Percentiles rank a stretch among this genome's conserved stretches.
Conservation (phyloP, 2,888 invertebrate species). For the Synergus umbraculus region DNA sequence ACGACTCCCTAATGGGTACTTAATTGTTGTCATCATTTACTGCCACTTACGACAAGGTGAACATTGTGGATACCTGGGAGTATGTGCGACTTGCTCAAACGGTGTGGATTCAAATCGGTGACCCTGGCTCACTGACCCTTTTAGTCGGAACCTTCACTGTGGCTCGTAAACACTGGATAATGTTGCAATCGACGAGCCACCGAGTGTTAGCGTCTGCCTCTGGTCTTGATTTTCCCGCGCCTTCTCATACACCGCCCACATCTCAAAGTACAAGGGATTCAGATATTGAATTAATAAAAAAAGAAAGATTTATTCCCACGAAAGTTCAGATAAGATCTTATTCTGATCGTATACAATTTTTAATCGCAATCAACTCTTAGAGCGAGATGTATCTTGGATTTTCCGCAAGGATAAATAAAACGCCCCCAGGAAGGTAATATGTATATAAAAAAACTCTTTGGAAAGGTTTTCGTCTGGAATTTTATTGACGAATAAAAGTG, state of each 20-base stretch:
- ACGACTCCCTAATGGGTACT: slow-evolving; percentile 33
- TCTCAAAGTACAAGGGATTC: not conserved
- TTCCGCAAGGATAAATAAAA: not conserved
- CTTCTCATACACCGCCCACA: not conserved
- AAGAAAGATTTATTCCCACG: not conserved
- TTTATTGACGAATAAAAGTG: slow-evolving; percentile 26
- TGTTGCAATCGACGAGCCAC: slow-evolving; percentile 41
- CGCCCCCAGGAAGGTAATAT: not conserved
- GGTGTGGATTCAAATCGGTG: slow-evolving; percentile 61
- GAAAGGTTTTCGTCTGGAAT: slow-evolving; percentile 10
- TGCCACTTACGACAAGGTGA: slow-evolving; percentile 38
- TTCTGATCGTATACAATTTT: not conserved
- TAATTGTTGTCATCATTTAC: slow-evolving; percentile 39
- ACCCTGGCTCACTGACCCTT: slow-evolving; percentile 75
- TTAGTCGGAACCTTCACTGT: slow-evolving; percentile 65
- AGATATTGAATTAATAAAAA: not conserved
- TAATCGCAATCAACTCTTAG: no score
- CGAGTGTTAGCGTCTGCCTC: slow-evolving; percentile 24
- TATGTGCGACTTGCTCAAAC: not conserved
- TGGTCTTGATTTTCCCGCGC: slow-evolving; percentile 37
- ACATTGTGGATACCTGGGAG: slow-evolving; percentile 22
- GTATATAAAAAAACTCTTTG: not conserved
- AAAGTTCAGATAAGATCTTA: not conserved
- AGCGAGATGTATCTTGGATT: no score
- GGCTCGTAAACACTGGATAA: slow-evolving; percentile 52